Conservation (phyloP, 2,797 vertebrate species). For the Dipus sagitta region DNA sequence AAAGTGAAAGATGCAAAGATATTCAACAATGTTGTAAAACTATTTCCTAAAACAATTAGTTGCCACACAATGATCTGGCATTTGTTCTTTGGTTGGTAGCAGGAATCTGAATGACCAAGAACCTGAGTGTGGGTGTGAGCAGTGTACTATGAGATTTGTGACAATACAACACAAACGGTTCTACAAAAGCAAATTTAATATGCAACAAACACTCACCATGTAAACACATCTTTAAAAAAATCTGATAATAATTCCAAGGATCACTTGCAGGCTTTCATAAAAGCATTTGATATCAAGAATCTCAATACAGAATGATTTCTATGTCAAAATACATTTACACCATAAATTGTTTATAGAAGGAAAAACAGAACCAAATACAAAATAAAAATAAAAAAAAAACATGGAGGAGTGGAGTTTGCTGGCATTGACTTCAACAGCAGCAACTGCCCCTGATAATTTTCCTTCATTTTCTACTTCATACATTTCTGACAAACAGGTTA, state of each 20-base stretch:
- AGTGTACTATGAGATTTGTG: conserved; percentile 87
- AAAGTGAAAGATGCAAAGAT: neutral
- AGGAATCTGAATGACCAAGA: conserved; percentile 3
- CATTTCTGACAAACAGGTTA: conserved; percentile 70
- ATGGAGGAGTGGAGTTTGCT: conserved; percentile 87
- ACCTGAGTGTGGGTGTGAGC: conserved; percentile 27
- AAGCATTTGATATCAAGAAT: conserved; percentile 90
- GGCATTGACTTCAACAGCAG: conserved; percentile 85
- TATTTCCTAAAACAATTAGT: neutral
- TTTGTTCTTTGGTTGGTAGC: neutral
- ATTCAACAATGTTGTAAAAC: neutral
- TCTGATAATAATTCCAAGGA: conserved; percentile 88
- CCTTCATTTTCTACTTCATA: conserved; percentile 81
- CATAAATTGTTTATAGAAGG: conserved; percentile 85
- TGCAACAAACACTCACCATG: conserved; percentile 90
- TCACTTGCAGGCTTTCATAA: conserved; percentile 89
- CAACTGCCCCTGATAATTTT: conserved; percentile 69
- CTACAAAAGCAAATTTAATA: conserved; percentile 91
- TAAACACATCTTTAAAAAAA: conserved; percentile 88
- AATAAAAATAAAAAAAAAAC: conserved; percentile 78
- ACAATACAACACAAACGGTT: conserved; percentile 89
- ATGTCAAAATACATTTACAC: conserved; percentile 91
- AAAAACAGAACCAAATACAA: conserved; percentile 68
- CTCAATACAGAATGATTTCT: conserved; percentile 89
- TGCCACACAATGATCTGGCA: neutral